Evolutionary conservation across 2,888 invertebrate species (phyloP), one percentile per base, ranked within the genome.

Genomic region (Chloromyia formosa): DNA sequence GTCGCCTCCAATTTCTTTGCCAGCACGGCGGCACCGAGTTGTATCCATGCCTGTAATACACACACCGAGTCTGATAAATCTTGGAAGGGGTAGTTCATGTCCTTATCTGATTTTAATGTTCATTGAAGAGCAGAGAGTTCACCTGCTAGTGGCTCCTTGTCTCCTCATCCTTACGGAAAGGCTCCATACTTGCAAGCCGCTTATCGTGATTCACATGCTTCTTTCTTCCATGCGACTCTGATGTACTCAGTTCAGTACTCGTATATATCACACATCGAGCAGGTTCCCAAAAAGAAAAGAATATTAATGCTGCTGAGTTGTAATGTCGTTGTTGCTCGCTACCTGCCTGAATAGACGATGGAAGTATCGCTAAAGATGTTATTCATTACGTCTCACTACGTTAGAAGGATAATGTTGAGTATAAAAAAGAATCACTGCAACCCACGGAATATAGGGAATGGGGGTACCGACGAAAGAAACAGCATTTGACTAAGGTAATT

Each of bases 81-180:
- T 64, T 5, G 42, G 42, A 64, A 42, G 9, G 62, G 42, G 42
- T 42, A 54, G 56, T n/a, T 27, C 42, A 71, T 40, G 42, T 27
- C 22, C 56, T 53, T 71, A 71, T 71, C 71, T 56, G 71, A 71
- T 71, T 71, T 71, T 56, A 23, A 71, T 56, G 58, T 71, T 71
- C 71, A 40, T 71, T 71, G 71, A 71, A 23, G 40, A 58, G 40
- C 35, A 35, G 27, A 35, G n/a, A 56, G 53, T 56, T 56, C 54
- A 69, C 56, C n/a, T 16, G 10, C 23, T 22, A 35, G 40, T 2
- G 18, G 27, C 27, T 35, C 7, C 27, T 35, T n/a, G 35, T 20
- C 35, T 20, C 71, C 14, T 40, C 71, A 23, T 20, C 27, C 27
- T 35, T 4, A 35, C 27, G 27, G 7, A 35, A 35, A 35, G 27